phyloP scores from a whole-genome alignment of 2,797 vertebrate genomes.

The Distichodus sexfasciatus region DNA sequence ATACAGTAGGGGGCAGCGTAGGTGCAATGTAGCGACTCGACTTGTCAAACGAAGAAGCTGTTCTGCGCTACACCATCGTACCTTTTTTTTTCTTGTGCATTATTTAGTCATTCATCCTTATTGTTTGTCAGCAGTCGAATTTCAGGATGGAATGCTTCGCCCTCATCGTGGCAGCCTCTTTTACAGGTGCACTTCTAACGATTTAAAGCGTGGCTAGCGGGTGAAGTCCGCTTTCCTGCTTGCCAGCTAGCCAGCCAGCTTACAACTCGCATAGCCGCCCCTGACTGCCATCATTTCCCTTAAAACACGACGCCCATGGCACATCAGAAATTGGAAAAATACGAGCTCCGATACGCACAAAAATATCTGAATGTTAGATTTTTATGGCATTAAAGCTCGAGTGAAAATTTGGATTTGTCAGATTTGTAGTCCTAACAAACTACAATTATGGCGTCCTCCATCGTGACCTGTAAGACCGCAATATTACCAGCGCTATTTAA shows the following conservation, averaged over 20 bases:
- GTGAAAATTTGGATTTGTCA: too few relatives aligned
- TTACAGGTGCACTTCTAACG: background rate
- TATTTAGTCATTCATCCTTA: background rate
- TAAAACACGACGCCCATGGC: too few relatives aligned
- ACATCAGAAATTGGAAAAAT: too few relatives aligned
- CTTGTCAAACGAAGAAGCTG: background rate
- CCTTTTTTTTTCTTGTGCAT: background rate
- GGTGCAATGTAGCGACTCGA: background rate
- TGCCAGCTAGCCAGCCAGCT: background rate
- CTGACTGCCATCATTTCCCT: background rate
- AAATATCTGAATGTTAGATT: too few relatives aligned
- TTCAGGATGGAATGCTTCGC: background rate
- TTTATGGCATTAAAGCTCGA: too few relatives aligned
- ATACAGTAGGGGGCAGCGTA: background rate
- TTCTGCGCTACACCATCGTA: background rate
- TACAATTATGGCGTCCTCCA: too few relatives aligned
- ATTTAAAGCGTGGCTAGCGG: too few relatives aligned
- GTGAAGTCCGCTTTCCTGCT: too few relatives aligned
- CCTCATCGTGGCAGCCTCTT: background rate
- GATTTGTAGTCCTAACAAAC: too few relatives aligned
- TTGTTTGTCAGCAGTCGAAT: background rate
- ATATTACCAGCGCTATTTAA: too few relatives aligned
- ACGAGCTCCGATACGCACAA: too few relatives aligned
- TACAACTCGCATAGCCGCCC: background rate
- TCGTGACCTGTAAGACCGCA: too few relatives aligned